A percentile compares a stretch with the other conserved stretches of the same genome.
Evolutionary conservation across 2,113 vertebrate species (phyloP).

Genomic region (Nerophis ophidion): DNA sequence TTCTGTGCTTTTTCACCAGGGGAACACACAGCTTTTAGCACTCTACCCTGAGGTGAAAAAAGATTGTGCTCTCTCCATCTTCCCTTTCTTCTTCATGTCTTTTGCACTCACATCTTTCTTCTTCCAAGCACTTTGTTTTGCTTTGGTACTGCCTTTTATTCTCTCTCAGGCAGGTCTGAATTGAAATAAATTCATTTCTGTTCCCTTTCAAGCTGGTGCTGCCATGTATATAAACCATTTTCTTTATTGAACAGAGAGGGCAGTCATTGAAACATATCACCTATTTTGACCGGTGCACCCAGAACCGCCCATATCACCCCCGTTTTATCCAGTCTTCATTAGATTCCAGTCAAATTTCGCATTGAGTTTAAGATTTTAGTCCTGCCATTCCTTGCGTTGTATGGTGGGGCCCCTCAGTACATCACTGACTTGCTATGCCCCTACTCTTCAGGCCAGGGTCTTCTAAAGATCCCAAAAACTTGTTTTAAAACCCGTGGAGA

Average conservation of each 20-base stretch:
- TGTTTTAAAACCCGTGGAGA: too few relatives aligned
- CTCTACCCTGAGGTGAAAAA: constrained; percentile 50
- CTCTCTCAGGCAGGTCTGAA: constrained; percentile 27
- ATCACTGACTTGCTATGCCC: too few relatives aligned
- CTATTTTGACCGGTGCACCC: neutral
- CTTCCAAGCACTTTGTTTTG: constrained; percentile 55
- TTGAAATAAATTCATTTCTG: constrained; percentile 44
- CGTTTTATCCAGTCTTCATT: too few relatives aligned
- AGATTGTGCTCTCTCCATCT: constrained; percentile 22
- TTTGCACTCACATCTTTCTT: constrained; percentile 26
- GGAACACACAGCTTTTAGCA: constrained; percentile 67
- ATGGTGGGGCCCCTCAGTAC: too few relatives aligned
- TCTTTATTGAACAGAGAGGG: constrained; percentile 33
- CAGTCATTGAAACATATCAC: constrained; percentile 54
- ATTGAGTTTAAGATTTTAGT: too few relatives aligned
- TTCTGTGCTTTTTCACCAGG: constrained; percentile 51
- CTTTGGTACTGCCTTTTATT: constrained; percentile 32
- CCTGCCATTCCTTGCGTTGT: too few relatives aligned
- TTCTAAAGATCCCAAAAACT: too few relatives aligned
- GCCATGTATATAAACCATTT: constrained; percentile 42
- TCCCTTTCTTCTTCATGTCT: constrained; percentile 19
- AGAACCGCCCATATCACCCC: too few relatives aligned
- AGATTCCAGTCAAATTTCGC: too few relatives aligned
- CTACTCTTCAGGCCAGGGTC: too few relatives aligned
- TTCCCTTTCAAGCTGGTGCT: constrained; percentile 17